These are phyloP conservation scores for Cecropterus lyciades DNA, from an alignment of 1,140 invertebrate species.

Conservation along the genomic window DNA sequence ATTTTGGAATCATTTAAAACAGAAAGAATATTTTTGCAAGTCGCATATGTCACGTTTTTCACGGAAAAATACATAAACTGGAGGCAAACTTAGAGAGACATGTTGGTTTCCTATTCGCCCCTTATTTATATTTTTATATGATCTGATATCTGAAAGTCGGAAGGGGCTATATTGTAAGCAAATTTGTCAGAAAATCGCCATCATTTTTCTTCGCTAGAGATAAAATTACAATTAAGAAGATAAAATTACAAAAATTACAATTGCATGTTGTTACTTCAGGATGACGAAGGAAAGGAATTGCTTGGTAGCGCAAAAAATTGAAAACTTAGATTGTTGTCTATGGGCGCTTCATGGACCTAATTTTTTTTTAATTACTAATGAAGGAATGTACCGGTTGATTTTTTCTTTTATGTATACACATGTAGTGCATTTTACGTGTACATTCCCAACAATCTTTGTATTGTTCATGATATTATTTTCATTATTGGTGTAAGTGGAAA, in stretches of 20 bases:
- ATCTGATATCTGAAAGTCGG: neutral
- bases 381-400: slow-evolving; percentile 11
- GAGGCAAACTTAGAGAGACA: slow-evolving; percentile 31
- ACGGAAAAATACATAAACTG: neutral
- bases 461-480: slow-evolving; percentile 39
- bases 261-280: neutral
- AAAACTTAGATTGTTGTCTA: neutral
- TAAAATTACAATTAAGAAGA: neutral
- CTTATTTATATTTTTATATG: slow-evolving; percentile 32
- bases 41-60: no score
- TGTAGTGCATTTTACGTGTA: slow-evolving; percentile 59
- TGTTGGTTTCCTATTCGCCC: slow-evolving; percentile 22
- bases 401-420: slow-evolving; percentile 6
- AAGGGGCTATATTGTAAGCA: neutral
- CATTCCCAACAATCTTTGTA: slow-evolving; percentile 48
- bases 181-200: neutral
- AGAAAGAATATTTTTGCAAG: no score
- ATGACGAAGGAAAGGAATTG: slow-evolving; percentile 16
- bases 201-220: neutral
- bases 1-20: no score
- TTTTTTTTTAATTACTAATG: slow-evolving; percentile 24
- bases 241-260: no score
- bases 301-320: slow-evolving; percentile 7
- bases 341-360: neutral
- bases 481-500: slow-evolving; percentile 41